Percentiles rank a stretch among this genome's conserved stretches.
Conservation (phyloP, 2,888 invertebrate genomes). For the Linyphia triangularis region DNA sequence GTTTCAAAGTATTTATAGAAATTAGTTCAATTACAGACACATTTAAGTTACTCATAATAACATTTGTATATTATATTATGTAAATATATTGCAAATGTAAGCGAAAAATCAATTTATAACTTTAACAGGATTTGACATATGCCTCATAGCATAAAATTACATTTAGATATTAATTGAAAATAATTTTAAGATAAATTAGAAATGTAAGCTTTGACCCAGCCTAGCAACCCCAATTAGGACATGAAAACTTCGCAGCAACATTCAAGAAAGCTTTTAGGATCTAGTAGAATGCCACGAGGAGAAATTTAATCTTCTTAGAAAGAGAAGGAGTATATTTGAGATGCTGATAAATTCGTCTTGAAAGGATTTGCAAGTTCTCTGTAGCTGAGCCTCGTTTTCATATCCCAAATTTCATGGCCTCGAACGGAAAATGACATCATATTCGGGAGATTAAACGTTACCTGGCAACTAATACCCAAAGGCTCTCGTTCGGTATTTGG, state of each 20-base stretch:
- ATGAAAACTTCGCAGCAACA: neutral
- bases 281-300: slow-evolving; percentile 50
- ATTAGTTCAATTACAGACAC: no score
- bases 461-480: slow-evolving; percentile 70
- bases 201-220: neutral
- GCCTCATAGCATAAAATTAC: neutral
- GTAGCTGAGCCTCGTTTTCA: slow-evolving; percentile 55
- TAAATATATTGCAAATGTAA: no score
- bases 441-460: slow-evolving; percentile 72
- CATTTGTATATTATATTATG: no score
- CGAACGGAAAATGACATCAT: slow-evolving; percentile 68
- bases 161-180: no score
- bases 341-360: slow-evolving; percentile 58
- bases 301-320: slow-evolving; percentile 64
- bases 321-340: slow-evolving; percentile 21
- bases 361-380: slow-evolving; percentile 36
- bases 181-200: neutral
- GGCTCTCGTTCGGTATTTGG: slow-evolving; percentile 68
- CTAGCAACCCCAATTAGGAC: neutral
- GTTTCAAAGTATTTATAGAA: no score
- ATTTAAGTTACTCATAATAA: no score
- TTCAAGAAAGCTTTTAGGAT: slow-evolving; percentile 29
- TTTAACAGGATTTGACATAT: no score
- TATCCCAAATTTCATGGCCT: slow-evolving; percentile 53
- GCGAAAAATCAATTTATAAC: no score